These are phyloP conservation scores for Coecobrya sp. DNA, from an alignment of 2,888 invertebrate species.

Conservation along the genomic window DNA sequence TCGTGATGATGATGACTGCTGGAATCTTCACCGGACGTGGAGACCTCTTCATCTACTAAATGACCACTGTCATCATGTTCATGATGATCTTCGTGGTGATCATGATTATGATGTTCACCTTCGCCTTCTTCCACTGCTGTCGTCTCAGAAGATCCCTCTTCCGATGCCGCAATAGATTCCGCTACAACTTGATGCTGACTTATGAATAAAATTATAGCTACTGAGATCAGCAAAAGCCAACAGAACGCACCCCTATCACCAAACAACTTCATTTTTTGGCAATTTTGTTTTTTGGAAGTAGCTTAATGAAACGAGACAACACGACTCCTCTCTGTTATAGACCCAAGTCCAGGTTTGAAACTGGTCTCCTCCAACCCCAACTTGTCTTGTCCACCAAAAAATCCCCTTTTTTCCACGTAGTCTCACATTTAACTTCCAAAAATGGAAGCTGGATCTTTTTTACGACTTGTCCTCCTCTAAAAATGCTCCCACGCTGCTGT, in stretches of 20 bases:
- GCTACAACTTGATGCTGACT: neutral
- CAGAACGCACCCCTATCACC: neutral
- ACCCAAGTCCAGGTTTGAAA: neutral
- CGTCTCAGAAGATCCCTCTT: neutral
- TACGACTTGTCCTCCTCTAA: neutral
- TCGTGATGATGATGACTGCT: too few relatives aligned
- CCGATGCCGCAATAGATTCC: neutral
- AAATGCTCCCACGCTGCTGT: neutral
- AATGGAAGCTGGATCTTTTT: constrained; percentile 1
- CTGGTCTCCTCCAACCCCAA: neutral
- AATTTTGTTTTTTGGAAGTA: too few relatives aligned
- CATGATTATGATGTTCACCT: too few relatives aligned
- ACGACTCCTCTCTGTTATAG: neutral
- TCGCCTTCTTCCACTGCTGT: neutral
- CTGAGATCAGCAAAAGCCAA: neutral
- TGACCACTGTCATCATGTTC: neutral
- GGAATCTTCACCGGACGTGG: too few relatives aligned
- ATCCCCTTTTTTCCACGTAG: neutral
- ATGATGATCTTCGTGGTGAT: constrained; percentile 16
- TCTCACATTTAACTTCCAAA: neutral
- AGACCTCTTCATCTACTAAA: neutral
- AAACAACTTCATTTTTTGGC: neutral
- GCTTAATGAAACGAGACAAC: too few relatives aligned
- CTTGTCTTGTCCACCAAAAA: neutral
- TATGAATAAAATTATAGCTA: neutral